Percentiles rank a stretch among this genome's conserved stretches.
phyloP scores from a whole-genome alignment of 2,113 vertebrate species.

The Thinocorus orbignyianus region DNA sequence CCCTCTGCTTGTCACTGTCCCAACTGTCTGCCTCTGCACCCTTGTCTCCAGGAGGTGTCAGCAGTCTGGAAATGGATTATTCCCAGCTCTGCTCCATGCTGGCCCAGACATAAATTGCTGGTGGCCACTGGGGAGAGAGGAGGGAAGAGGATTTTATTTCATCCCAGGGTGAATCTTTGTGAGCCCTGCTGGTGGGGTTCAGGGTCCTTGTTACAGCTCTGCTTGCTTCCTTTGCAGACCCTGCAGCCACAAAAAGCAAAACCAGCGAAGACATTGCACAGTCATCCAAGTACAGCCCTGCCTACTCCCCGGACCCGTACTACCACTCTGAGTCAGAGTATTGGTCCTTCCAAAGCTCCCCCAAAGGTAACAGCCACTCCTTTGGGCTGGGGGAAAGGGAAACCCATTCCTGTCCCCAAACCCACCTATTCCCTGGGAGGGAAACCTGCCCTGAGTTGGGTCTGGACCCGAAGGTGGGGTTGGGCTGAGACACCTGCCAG shows the following conservation, averaged over 20 bases:
- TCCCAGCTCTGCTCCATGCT: not conserved
- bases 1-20: not conserved
- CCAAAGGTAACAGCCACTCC: constrained; percentile 80
- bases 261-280: constrained; percentile 95
- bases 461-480: not conserved
- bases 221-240: constrained; percentile 73
- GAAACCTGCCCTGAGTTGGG: rapidly evolving
- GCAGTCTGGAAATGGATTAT: not conserved
- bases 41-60: not conserved
- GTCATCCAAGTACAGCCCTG: constrained; percentile 88
- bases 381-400: not conserved
- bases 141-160: not conserved
- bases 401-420: not conserved
- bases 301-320: constrained; percentile 91
- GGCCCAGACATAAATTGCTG: not conserved
- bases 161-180: rapidly evolving
- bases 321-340: constrained; percentile 87
- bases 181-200: not conserved
- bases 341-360: constrained; percentile 89
- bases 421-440: not conserved
- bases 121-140: not conserved
- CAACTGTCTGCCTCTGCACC: not conserved
- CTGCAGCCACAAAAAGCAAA: constrained; percentile 92
- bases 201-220: not conserved
- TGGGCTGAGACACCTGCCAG: not conserved